Conservation (phyloP, 2,888 invertebrate species). For the Chrysodeixis includens region DNA sequence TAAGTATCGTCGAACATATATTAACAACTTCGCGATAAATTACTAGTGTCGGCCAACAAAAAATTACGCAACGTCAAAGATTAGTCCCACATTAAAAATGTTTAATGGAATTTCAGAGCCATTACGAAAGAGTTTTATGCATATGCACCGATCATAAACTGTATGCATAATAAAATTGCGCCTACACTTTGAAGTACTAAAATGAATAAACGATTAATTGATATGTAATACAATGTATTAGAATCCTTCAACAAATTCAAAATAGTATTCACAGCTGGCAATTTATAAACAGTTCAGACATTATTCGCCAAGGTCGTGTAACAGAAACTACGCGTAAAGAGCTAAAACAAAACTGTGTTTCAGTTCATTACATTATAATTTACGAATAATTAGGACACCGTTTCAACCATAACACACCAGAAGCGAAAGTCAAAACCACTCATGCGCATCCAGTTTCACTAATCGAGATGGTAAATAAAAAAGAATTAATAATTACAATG, state of each 20-base stretch:
- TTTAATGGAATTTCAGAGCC: slow-evolving; percentile 25
- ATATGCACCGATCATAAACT: slow-evolving; percentile 20
- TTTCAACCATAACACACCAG: slow-evolving; percentile 62
- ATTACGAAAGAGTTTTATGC: slow-evolving; percentile 33
- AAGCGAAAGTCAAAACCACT: slow-evolving; percentile 81
- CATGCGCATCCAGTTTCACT: slow-evolving; percentile 78
- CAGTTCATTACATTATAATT: slow-evolving; percentile 39
- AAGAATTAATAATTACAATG: slow-evolving; percentile 45
- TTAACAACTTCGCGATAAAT: slow-evolving; percentile 1
- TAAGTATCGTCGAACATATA: slow-evolving; percentile 7
- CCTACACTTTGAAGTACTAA: slow-evolving; percentile 35
- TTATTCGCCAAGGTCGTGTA: slow-evolving; percentile 65
- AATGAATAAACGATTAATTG: slow-evolving; percentile 17
- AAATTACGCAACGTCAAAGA: slow-evolving; percentile 8
- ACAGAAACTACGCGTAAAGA: slow-evolving; percentile 40
- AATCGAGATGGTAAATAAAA: slow-evolving; percentile 59
- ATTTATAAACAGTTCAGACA: slow-evolving; percentile 64
- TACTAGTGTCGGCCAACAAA: neutral
- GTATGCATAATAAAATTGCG: slow-evolving; percentile 43
- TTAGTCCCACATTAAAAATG: slow-evolving; percentile 17
- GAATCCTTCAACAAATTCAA: slow-evolving; percentile 41
- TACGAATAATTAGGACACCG: slow-evolving; percentile 54
- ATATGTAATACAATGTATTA: too few relatives aligned
- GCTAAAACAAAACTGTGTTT: slow-evolving; percentile 41
- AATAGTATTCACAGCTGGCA: slow-evolving; percentile 53